These are phyloP conservation scores for Anoncus sp. DNA, from an alignment of 2,888 invertebrate genomes.

Conservation along the genomic window DNA sequence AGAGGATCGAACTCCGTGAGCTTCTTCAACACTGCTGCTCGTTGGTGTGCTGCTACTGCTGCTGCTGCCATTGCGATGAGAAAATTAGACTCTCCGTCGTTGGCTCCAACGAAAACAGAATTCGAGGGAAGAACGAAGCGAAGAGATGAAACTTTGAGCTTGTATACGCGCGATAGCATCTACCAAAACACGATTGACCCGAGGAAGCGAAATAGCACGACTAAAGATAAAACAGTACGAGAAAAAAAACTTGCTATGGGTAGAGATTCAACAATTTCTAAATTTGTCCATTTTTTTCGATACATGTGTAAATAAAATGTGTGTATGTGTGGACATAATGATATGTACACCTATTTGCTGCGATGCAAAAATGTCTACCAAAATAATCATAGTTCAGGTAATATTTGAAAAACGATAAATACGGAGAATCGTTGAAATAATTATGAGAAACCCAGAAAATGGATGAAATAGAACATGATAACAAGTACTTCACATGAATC, in stretches of 20 bases:
- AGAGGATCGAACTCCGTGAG: slow-evolving; percentile 57
- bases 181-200: slow-evolving; percentile 64
- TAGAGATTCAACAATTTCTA: slow-evolving; percentile 6
- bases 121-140: slow-evolving; percentile 13
- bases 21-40: slow-evolving; percentile 31
- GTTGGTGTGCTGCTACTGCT: slow-evolving; percentile 14
- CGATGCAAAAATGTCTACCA: too few species aligned
- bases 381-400: too few species aligned
- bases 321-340: too few species aligned
- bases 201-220: slow-evolving; percentile 16
- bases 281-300: too few species aligned
- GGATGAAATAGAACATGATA: too few species aligned
- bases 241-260: neutral
- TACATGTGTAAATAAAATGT: neutral
- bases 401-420: too few species aligned
- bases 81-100: slow-evolving; percentile 63
- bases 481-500: too few species aligned
- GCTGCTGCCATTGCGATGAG: slow-evolving; percentile 48
- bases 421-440: too few species aligned
- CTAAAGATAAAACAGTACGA: slow-evolving; percentile 1
- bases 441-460: too few species aligned
- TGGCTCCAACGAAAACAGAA: slow-evolving; percentile 47
- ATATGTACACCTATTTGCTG: too few species aligned
- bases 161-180: slow-evolving; percentile 57
- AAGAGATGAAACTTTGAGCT: slow-evolving; percentile 41